Evolutionary conservation across 2,113 vertebrate species (phyloP).

Genomic region (Anser brachyrhynchus): DNA sequence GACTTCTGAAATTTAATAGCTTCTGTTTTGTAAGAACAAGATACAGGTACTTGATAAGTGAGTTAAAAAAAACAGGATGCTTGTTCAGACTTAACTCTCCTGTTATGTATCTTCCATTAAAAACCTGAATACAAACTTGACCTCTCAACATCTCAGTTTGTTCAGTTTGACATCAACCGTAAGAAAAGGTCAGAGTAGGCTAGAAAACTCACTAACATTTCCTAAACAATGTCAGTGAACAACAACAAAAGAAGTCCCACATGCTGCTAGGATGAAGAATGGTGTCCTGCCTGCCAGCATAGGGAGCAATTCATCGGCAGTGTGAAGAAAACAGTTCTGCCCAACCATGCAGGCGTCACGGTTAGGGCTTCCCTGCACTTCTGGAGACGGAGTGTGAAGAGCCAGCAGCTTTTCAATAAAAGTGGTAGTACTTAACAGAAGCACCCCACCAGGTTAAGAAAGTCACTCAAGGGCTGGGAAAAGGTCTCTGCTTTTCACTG

Average conservation of each 20-base stretch:
- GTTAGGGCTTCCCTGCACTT: background rate
- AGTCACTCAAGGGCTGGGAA: background rate
- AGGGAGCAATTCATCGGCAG: accelerated
- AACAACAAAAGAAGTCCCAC: background rate
- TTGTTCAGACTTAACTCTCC: background rate
- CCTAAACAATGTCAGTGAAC: accelerated
- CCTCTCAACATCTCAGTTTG: background rate
- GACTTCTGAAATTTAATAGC: background rate
- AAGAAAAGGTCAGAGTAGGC: background rate
- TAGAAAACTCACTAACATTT: background rate
- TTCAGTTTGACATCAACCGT: background rate
- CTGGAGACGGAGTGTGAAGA: background rate
- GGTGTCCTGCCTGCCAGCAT: background rate
- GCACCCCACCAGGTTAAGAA: background rate
- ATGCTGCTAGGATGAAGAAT: background rate
- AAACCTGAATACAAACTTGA: background rate
- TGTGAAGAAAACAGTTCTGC: background rate
- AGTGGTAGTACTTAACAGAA: background rate
- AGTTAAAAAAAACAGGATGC: background rate
- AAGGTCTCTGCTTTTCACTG: background rate
- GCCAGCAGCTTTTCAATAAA: background rate
- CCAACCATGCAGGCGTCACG: accelerated
- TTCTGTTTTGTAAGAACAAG: background rate
- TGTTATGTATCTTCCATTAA: background rate
- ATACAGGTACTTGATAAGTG: background rate